Percentiles rank a stretch among this genome's conserved stretches.
phyloP scores from a whole-genome alignment of 2,113 vertebrate genomes.

The Pygoscelis antarcticus region DNA sequence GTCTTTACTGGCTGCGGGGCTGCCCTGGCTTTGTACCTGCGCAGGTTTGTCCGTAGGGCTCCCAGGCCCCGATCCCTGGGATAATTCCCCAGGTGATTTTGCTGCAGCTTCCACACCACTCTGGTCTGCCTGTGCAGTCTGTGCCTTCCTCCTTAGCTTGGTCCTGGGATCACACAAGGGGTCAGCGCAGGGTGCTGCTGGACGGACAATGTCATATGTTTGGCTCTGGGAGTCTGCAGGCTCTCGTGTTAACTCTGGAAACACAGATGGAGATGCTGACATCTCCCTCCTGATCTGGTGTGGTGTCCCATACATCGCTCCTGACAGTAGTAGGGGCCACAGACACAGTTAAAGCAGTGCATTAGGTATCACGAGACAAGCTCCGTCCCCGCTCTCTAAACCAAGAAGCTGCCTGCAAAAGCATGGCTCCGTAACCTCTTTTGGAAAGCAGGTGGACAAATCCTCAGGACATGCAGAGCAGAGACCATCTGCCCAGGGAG shows the following conservation, averaged over 20 bases:
- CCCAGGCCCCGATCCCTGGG: neutral
- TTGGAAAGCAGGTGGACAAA: neutral
- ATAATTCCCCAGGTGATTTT: neutral
- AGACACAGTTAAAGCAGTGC: accelerated
- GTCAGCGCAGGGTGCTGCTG: neutral
- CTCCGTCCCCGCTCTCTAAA: neutral
- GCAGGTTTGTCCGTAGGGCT: neutral
- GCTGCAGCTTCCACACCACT: neutral
- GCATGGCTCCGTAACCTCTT: accelerated
- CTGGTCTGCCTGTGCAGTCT: neutral
- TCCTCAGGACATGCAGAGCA: neutral
- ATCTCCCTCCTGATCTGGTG: neutral
- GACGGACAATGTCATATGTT: neutral
- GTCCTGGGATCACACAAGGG: neutral
- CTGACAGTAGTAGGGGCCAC: neutral
- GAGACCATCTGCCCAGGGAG: neutral
- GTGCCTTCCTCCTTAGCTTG: neutral
- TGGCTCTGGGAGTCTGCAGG: neutral
- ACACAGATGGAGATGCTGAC: neutral
- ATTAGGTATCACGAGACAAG: neutral
- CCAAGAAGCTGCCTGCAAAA: neutral
- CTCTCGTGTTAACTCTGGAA: neutral
- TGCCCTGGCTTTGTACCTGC: neutral
- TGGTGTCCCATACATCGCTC: accelerated
- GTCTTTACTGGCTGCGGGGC: neutral